A percentile compares a stretch with the other conserved stretches of the same genome.
These are phyloP conservation scores for Hycleus cichorii DNA, from an alignment of 1,140 invertebrate species.

Conservation along the genomic window DNA sequence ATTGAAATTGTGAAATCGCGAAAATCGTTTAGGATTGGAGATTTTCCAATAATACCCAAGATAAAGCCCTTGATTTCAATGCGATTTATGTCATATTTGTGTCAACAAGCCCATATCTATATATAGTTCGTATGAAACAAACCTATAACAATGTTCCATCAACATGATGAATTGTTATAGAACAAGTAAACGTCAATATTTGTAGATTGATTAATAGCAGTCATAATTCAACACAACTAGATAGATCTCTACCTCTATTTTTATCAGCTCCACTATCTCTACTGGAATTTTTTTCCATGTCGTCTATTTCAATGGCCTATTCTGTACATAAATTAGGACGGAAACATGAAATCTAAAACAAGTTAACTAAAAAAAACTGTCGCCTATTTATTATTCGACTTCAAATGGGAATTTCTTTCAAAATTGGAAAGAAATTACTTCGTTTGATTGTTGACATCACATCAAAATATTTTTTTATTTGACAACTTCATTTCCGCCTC, in stretches of 20 bases:
- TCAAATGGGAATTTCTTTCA: too few relatives aligned
- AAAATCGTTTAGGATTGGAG: too few relatives aligned
- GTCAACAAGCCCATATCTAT: background rate
- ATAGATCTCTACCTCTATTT: constrained; percentile 13
- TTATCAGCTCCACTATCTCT: constrained; percentile 10
- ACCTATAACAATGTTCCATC: constrained; percentile 6
- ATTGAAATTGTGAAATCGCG: too few relatives aligned
- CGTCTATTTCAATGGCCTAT: background rate
- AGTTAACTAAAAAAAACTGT: too few relatives aligned
- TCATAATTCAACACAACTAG: constrained; percentile 7
- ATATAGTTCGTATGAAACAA: constrained; percentile 1
- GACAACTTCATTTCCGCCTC: too few relatives aligned
- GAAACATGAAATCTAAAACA: too few relatives aligned
- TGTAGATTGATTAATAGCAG: constrained; percentile 14
- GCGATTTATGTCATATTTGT: constrained; percentile 9
- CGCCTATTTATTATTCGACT: too few relatives aligned
- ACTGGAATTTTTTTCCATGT: constrained; percentile 9
- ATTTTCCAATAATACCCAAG: background rate
- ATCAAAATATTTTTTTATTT: too few relatives aligned
- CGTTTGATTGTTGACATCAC: too few relatives aligned
- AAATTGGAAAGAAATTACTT: too few relatives aligned
- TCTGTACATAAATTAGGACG: too few relatives aligned
- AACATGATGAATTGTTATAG: constrained; percentile 16
- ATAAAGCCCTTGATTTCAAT: constrained; percentile 9
- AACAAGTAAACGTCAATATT: constrained; percentile 13